These are phyloP conservation scores for Pteropus rufus DNA, from an alignment of 2,797 vertebrate species.

Conservation along the genomic window DNA sequence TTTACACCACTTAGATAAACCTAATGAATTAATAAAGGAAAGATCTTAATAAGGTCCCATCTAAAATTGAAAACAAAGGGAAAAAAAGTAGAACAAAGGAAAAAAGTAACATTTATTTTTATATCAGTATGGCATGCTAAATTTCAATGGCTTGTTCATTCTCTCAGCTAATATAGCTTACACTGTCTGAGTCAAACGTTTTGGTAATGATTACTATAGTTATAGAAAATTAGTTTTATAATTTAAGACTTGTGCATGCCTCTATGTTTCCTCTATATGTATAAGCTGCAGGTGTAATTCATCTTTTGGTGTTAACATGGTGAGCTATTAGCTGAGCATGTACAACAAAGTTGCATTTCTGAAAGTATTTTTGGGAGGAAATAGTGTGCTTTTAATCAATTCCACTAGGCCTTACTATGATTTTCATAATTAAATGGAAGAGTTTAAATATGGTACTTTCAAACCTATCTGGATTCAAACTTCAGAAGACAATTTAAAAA, in stretches of 20 bases:
- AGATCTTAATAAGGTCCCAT: background rate
- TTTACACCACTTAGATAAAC: background rate
- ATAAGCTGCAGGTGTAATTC: background rate
- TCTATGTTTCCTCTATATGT: background rate
- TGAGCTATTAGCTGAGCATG: background rate
- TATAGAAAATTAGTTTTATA: background rate
- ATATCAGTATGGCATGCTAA: background rate
- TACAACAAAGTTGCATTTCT: constrained; percentile 21
- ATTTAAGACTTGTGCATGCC: background rate
- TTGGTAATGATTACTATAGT: background rate
- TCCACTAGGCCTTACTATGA: background rate
- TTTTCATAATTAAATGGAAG: constrained; percentile 4
- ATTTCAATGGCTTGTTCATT: background rate
- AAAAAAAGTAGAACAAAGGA: background rate
- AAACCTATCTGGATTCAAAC: background rate
- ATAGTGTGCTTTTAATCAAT: constrained; percentile 4
- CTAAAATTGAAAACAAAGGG: background rate
- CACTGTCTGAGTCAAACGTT: background rate
- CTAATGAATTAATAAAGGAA: background rate
- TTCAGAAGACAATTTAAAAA: constrained; percentile 25
- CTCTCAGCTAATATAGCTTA: background rate
- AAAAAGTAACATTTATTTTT: background rate
- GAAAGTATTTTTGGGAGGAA: background rate
- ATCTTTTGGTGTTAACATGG: background rate
- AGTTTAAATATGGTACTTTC: background rate